Conservation (phyloP, 2,888 invertebrate species). For the Acleris holmiana region DNA sequence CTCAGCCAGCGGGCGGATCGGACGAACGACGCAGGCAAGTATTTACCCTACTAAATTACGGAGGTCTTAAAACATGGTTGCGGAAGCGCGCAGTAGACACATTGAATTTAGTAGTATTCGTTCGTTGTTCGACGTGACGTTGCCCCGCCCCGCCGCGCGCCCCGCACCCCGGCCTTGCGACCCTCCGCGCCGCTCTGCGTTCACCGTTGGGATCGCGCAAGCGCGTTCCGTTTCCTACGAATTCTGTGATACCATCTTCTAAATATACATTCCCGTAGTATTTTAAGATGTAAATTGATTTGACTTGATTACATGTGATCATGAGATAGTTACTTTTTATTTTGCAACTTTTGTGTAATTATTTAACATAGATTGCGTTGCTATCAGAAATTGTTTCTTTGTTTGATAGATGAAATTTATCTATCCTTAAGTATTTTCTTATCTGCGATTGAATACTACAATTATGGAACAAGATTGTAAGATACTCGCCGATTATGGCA, state of each 20-base stretch:
- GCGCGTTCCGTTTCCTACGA: constrained; percentile 74
- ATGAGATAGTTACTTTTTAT: background rate
- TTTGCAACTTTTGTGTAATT: constrained; percentile 1
- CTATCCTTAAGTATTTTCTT: constrained; percentile 8
- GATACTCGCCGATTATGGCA: too few relatives aligned
- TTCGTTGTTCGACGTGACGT: constrained; percentile 82
- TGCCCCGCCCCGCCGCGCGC: constrained; percentile 67
- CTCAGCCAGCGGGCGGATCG: constrained; percentile 37
- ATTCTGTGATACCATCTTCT: constrained; percentile 66
- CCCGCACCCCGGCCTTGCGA: constrained; percentile 77
- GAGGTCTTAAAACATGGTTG: constrained; percentile 43
- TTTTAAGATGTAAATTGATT: constrained; percentile 1
- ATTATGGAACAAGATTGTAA: constrained; percentile 11
- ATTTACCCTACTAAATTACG: constrained; percentile 56
- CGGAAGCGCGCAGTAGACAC: constrained; percentile 42
- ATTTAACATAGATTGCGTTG: constrained; percentile 2
- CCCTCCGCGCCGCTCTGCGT: constrained; percentile 65
- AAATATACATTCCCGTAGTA: constrained; percentile 30
- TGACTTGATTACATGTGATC: too few relatives aligned
- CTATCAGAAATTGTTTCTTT: constrained; percentile 8
- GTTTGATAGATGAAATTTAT: constrained; percentile 14
- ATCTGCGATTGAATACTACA: constrained; percentile 12
- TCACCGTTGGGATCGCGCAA: constrained; percentile 70
- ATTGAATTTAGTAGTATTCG: constrained; percentile 66
- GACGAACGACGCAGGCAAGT: constrained; percentile 76